These are phyloP conservation scores for Crepidodera aurea DNA, from an alignment of 2,888 invertebrate species.

Conservation along the genomic window DNA sequence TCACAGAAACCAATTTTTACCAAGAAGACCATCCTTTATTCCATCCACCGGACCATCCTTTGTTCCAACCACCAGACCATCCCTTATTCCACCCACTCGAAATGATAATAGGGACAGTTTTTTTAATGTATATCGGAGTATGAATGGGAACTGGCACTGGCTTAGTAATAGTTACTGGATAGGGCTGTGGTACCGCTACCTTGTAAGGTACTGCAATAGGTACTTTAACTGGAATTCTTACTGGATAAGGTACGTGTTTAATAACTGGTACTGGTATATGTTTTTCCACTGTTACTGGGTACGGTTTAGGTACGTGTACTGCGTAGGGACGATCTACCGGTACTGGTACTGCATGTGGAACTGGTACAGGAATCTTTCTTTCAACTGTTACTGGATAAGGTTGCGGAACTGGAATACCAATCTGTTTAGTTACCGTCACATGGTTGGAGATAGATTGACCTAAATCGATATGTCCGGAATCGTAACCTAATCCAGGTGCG, in stretches of 20 bases:
- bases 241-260: conserved; percentile 63
- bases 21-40: conserved; percentile 24
- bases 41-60: conserved; percentile 26
- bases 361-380: conserved; percentile 63
- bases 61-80: conserved; percentile 19
- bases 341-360: conserved; percentile 59
- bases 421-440: conserved; percentile 62
- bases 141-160: conserved; percentile 64
- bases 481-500: conserved; percentile 15
- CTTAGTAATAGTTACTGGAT: conserved; percentile 61
- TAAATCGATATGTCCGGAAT: conserved; percentile 41
- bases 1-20: conserved; percentile 33
- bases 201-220: conserved; percentile 56
- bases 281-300: conserved; percentile 63
- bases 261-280: conserved; percentile 66
- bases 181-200: conserved; percentile 56
- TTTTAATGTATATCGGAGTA: conserved; percentile 58
- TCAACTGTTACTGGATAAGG: conserved; percentile 65
- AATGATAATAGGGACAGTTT: conserved; percentile 40
- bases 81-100: conserved; percentile 25
- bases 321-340: conserved; percentile 64
- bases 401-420: conserved; percentile 61
- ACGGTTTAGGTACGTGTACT: conserved; percentile 62
- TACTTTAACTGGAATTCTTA: conserved; percentile 60
- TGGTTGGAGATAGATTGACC: conserved; percentile 54